Base-by-base conservation (phyloP, 1,140 invertebrate species). In the Eumeta japonica region DNA sequence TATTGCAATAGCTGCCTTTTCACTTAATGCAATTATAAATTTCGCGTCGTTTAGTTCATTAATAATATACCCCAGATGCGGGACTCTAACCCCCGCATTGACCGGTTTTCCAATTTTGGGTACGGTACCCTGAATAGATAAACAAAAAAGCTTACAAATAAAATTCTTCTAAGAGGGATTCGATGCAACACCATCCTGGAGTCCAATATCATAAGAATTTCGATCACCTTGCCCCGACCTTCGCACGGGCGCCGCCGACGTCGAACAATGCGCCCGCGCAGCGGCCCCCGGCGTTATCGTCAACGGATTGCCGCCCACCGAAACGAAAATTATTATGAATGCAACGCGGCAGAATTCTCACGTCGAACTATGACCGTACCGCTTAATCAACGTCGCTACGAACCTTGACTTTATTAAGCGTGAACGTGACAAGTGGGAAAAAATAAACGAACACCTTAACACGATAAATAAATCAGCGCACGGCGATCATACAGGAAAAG, bases 151-250 rank as follows among this genome's bases (percentile, higher is more conserved):
- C 17, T 9, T n/a, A 12, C 10, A 18, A n/a, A n/a, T n/a, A n/a
- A 31, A n/a, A n/a, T n/a, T n/a, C n/a, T n/a, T n/a, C n/a, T n/a
- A n/a, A n/a, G n/a, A n/a, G n/a, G n/a, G n/a, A n/a, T n/a, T n/a
- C n/a, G n/a, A n/a, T n/a, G n/a, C n/a, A n/a, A n/a, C n/a, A n/a
- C n/a, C n/a, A n/a, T n/a, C n/a, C n/a, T n/a, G n/a, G n/a, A n/a
- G n/a, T n/a, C n/a, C n/a, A n/a, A n/a, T n/a, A n/a, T n/a, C n/a
- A n/a, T n/a, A n/a, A 58, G 53, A 58, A 55, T 52, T 68, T 58
- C 54, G 60, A 39, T 67, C 60, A 62, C 67, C 67, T 72, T 72
- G 64, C 58, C 58, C 61, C 58, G 56, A 58, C 62, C 60, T 60
- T 55, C 48, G 47, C 31, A 46, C 5, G 20, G 20, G 20, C 42